Evolutionary conservation across 2,113 vertebrate species (phyloP).

Genomic region (Chaetura pelagica): DNA sequence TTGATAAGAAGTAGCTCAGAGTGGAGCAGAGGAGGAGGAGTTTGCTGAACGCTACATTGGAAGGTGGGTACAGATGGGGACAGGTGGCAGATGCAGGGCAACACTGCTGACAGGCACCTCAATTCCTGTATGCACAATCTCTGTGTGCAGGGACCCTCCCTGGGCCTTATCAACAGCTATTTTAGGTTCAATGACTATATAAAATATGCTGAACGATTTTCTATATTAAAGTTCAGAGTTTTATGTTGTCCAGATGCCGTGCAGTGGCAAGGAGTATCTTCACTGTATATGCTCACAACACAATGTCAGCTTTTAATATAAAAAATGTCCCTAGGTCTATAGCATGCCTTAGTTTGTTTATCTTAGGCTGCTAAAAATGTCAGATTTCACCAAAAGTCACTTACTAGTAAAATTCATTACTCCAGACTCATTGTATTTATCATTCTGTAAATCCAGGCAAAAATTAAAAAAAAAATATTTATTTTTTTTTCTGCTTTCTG

Average conservation of each 20-base stretch:
- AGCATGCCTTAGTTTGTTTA: neutral
- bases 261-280: neutral
- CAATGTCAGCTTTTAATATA: neutral
- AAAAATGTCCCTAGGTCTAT: neutral
- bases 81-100: accelerated
- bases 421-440: neutral
- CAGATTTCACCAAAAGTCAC: neutral
- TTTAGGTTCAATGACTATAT: neutral
- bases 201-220: neutral
- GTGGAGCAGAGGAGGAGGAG: neutral
- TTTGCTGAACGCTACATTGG: neutral
- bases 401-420: neutral
- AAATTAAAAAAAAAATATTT: neutral
- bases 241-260: accelerated
- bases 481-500: neutral
- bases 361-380: neutral
- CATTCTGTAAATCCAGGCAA: neutral
- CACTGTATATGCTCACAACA: neutral
- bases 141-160: neutral
- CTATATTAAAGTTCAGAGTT: neutral
- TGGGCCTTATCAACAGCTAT: neutral
- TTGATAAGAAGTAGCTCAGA: neutral
- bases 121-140: neutral
- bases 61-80: neutral
- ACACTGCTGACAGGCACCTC: neutral